These are phyloP conservation scores for Athetis lepigone DNA, from an alignment of 2,888 invertebrate genomes.

Conservation along the genomic window DNA sequence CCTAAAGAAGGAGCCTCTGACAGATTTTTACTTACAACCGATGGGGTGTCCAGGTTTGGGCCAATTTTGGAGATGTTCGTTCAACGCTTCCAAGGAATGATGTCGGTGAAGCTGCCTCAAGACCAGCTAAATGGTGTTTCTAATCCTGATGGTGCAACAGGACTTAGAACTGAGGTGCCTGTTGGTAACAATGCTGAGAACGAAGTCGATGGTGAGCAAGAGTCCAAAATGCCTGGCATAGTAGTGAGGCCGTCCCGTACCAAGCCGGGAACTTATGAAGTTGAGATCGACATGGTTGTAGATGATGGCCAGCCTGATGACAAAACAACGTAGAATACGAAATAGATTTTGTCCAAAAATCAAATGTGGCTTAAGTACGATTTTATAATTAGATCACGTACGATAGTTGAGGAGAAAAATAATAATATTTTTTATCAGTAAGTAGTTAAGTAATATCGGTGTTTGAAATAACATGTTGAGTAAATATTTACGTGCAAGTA, in stretches of 20 bases:
- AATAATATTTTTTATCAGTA: constrained; percentile 22
- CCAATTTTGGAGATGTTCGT: constrained; percentile 92
- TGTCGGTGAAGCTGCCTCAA: constrained; percentile 92
- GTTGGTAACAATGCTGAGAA: constrained; percentile 82
- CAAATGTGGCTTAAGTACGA: constrained; percentile 21
- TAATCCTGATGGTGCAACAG: constrained; percentile 56
- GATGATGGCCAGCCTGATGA: constrained; percentile 85
- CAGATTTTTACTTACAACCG: constrained; percentile 78
- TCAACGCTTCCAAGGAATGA: constrained; percentile 93
- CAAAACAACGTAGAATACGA: constrained; percentile 56
- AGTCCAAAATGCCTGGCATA: constrained; percentile 84
- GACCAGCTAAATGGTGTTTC: constrained; percentile 84
- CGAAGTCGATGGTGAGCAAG: constrained; percentile 85
- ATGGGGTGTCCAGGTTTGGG: constrained; percentile 91
- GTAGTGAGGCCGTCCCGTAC: constrained; percentile 81
- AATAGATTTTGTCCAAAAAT: constrained; percentile 14
- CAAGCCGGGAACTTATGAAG: constrained; percentile 85
- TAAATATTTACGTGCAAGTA: constrained; percentile 8
- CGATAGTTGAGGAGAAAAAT: constrained; percentile 20
- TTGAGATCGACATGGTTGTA: constrained; percentile 83
- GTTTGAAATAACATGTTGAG: constrained; percentile 23
- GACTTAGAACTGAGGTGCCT: constrained; percentile 58
- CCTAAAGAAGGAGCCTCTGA: constrained; percentile 79
- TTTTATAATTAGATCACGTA: constrained; percentile 20
- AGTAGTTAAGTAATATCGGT: constrained; percentile 18